phyloP scores from a whole-genome alignment of 2,888 invertebrate species.

The Acrobasis suavella region DNA sequence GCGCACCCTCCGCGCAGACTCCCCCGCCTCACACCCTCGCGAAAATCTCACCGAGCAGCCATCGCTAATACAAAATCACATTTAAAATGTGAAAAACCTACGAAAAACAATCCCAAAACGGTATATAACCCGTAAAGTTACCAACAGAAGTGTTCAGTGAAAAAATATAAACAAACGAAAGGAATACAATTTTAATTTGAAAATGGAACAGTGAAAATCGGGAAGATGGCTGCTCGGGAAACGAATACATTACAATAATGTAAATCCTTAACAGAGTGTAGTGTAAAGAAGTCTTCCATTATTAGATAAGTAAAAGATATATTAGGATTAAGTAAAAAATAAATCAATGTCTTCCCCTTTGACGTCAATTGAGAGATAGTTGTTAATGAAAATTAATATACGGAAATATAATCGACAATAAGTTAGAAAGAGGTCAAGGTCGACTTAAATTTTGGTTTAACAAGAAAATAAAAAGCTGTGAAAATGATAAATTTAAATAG shows the following conservation, averaged over 20 bases:
- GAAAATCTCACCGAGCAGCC: slow-evolving; percentile 56
- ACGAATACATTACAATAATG: slow-evolving; percentile 48
- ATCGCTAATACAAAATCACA: slow-evolving; percentile 52
- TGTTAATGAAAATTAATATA: slow-evolving; percentile 2
- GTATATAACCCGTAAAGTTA: slow-evolving; percentile 34
- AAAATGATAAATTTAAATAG: slow-evolving; percentile 76
- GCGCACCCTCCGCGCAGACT: slow-evolving; percentile 64
- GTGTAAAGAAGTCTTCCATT: slow-evolving; percentile 78
- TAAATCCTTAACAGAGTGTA: slow-evolving; percentile 53
- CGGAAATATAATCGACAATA: slow-evolving; percentile 23
- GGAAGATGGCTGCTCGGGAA: slow-evolving; percentile 61
- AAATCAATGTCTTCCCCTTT: slow-evolving; percentile 47
- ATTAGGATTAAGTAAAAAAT: slow-evolving; percentile 34
- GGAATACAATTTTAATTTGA: slow-evolving; percentile 35
- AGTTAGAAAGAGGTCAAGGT: slow-evolving; percentile 26
- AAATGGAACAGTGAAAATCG: slow-evolving; percentile 32
- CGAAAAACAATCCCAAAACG: slow-evolving; percentile 39
- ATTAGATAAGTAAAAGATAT: slow-evolving; percentile 37
- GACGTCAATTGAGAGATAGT: slow-evolving; percentile 35
- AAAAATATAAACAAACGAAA: slow-evolving; percentile 29
- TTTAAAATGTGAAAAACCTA: slow-evolving; percentile 58
- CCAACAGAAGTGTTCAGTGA: slow-evolving; percentile 34
- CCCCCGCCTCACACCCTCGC: slow-evolving; percentile 46
- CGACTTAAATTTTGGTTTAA: slow-evolving; percentile 13
- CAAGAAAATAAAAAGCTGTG: slow-evolving; percentile 3